Evolutionary conservation across 2,888 invertebrate genomes (phyloP).

Genomic region (Lucinisca nassula): DNA sequence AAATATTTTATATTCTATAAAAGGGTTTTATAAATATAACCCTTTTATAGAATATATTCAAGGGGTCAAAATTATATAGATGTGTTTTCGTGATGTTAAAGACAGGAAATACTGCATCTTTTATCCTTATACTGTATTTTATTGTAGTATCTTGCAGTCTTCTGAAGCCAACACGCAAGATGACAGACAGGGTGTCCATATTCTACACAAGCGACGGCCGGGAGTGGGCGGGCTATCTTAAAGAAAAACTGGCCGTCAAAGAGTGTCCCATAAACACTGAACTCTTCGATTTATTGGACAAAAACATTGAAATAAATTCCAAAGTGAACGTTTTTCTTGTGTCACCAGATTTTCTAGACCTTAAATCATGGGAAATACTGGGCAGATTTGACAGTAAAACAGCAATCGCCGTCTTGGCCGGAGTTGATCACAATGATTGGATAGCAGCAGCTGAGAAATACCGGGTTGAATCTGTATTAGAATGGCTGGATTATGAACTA

Average conservation of each 20-base stretch:
- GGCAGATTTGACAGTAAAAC: conserved; percentile 24
- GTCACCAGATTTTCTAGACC: conserved; percentile 60
- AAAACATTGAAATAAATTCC: background rate
- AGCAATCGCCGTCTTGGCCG: conserved; percentile 49
- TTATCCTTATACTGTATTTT: too few relatives aligned
- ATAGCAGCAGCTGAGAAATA: conserved; percentile 3
- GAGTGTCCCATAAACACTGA: background rate
- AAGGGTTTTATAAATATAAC: too few relatives aligned
- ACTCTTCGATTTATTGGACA: background rate
- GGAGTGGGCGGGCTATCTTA: background rate
- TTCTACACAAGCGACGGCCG: background rate
- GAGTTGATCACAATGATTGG: conserved; percentile 42
- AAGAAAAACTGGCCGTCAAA: background rate
- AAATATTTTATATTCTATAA: too few relatives aligned
- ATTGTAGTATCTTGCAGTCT: background rate
- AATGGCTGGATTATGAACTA: conserved; percentile 35
- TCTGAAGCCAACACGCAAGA: background rate
- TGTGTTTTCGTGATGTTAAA: too few relatives aligned
- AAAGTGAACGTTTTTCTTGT: conserved; percentile 59
- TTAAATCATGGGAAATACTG: conserved; percentile 32
- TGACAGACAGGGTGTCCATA: background rate
- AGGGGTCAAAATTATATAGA: too few relatives aligned
- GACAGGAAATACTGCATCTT: too few relatives aligned
- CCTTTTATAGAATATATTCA: too few relatives aligned
- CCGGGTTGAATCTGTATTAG: conserved; percentile 27